Base-by-base conservation (phyloP, 2,888 invertebrate genomes). In the Pandemis cinnamomeana region DNA sequence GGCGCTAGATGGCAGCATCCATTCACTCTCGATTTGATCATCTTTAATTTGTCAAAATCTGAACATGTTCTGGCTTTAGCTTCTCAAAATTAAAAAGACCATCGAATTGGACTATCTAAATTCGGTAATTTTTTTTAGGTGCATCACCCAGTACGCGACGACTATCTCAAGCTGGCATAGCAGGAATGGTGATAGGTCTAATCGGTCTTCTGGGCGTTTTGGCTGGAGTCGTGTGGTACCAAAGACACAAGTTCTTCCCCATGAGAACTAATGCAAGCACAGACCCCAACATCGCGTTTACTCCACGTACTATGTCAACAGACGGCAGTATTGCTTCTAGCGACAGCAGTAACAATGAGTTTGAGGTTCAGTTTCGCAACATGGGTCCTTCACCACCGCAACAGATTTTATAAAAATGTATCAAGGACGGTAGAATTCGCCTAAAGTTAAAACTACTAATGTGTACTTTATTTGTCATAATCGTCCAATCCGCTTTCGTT, bases 161-260 rank as follows among this genome's bases (percentile, higher is more conserved):
- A 3, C 79, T 77, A 5, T 83, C 82, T 6, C 84, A 73, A 72
- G 92, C 91, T 2, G 86, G 89, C 3, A 84, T 91, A 20, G 80
- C 86, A 8, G 92, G 90, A 0, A 85, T 87, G 84, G 77, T 82
- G 0, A 78, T 85, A 1, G 90, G 90, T 0, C 20, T 85, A 0
- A 71, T 78, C 0, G 75, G 81, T 0, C 63, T 91, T 7, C 73
- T 82, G 0, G 44, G 84, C 0, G 71, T 86, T 0, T 75, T 93
- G 7, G 83, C 77, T 3, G 87, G 84, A 10, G 78, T 81, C 5
- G 46, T 89, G 3, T 79, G 84, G 76, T 86, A 87, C 77, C 88
- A 78, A 71, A 72, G 80, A 6, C 62, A 70, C 13, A 15, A 61
- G 8, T 27, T 74, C 8, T 74, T 74, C 61, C 66, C 66, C 0